Conservation (phyloP, 2,113 vertebrate species). For the Callaeas wilsoni region DNA sequence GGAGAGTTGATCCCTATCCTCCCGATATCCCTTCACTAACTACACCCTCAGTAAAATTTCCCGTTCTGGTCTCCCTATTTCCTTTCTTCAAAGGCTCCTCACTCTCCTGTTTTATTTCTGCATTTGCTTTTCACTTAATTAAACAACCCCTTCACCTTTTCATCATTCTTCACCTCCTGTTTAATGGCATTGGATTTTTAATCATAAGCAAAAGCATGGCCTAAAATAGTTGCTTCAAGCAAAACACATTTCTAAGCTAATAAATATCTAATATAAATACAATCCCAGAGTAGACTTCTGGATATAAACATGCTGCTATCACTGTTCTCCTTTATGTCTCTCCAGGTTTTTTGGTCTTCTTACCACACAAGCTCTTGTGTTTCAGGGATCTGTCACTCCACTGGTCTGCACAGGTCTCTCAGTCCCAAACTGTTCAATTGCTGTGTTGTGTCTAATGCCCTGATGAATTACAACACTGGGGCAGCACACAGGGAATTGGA, state of each 20-base stretch:
- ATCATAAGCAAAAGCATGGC: not conserved
- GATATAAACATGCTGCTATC: not conserved
- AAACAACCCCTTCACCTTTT: not conserved
- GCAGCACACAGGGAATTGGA: not conserved
- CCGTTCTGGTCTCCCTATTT: not conserved
- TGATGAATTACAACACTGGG: not conserved
- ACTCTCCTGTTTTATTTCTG: not conserved
- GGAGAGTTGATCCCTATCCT: not conserved
- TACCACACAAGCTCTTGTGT: not conserved
- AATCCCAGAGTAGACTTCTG: not conserved
- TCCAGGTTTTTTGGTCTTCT: not conserved
- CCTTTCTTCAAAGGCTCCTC: not conserved
- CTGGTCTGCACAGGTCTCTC: not conserved
- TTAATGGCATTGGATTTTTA: not conserved
- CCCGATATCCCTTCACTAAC: not conserved
- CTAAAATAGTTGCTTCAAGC: not conserved
- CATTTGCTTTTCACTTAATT: not conserved
- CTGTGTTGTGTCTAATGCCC: not conserved
- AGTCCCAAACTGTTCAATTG: not conserved
- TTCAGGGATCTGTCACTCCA: not conserved
- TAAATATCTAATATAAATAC: not conserved
- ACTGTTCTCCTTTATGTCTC: not conserved
- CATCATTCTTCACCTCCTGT: not conserved
- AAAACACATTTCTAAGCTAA: not conserved
- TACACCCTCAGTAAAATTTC: not conserved